Evolutionary conservation across 1,140 invertebrate species (phyloP), one percentile per base, ranked within the genome.

Genomic region (Pogonomyrmex californicus): DNA sequence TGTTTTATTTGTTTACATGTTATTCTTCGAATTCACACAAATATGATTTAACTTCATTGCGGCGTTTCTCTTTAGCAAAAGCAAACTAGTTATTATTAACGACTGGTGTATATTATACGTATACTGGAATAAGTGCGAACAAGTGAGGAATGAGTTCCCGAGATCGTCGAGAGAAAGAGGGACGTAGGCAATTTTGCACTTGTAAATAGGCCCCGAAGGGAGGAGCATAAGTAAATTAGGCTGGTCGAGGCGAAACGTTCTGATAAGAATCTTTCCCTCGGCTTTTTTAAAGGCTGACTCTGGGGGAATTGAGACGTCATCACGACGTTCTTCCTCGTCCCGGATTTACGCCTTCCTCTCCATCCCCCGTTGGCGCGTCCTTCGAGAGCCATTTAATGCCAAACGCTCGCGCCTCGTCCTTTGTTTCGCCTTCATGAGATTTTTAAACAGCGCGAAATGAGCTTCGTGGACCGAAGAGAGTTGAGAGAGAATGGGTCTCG

Each of bases 191-290:
- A 94, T 95, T 93, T 94, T 92, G 88, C 92, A 88, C 92, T 93
- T 92, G 94, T 94, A 94, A 95, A 95, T 94, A 94, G 92, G 91
- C 87, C 66, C 87, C 75, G 86, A 82, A 92, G 91, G 91, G 91
- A 93, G 86, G 91, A 90, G 93, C 92, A 93, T 94, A 95, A 95
- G 94, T 94, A 94, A 95, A 95, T 95, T 94, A 95, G 93, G 91
- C 93, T 79, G 93, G 92, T 85, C 94, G 93, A 93, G 90, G 87
- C 81, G 89, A 87, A 91, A 91, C 85, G 79, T 91, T 91, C 85
- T 88, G 93, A 95, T 94, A 94, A 95, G 93, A 86, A 93, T 93
- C 92, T 93, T 90, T 92, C 92, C 91, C 93, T 92, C 87, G 88
- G 86, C 91, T 86, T 92, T 91, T 92, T 92, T 92, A 83, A 90